Conservation (phyloP, 2,888 invertebrate species). For the Patella caerulea region DNA sequence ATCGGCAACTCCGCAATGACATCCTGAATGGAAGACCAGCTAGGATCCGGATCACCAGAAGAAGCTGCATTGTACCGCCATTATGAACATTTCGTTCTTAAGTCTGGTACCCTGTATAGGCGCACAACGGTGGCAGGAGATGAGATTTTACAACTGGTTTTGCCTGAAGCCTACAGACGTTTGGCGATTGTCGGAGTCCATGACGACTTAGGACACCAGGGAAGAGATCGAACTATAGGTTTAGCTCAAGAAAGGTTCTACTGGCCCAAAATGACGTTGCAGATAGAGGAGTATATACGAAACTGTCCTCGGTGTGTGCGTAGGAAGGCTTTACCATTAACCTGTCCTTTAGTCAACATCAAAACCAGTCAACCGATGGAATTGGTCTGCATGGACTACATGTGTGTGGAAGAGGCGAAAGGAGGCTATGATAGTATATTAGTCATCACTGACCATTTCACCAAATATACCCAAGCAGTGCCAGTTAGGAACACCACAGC, state of each 20-base stretch:
- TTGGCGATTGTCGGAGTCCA: not conserved
- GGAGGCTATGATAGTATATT: slow-evolving; percentile 16
- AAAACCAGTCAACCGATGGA: slow-evolving; percentile 6
- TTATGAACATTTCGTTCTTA: slow-evolving; percentile 7
- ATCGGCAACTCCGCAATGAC: not conserved
- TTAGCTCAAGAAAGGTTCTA: not conserved
- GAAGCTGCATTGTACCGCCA: not conserved
- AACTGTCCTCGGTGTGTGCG: slow-evolving; percentile 12
- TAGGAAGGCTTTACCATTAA: slow-evolving; percentile 9
- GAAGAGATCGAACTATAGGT: slow-evolving; percentile 16
- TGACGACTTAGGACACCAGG: slow-evolving; percentile 23
- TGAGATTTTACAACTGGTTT: slow-evolving; percentile 11
- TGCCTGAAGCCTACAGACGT: not conserved
- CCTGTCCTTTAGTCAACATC: not conserved
- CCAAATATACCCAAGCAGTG: slow-evolving; percentile 17
- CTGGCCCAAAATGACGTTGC: not conserved
- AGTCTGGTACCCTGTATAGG: slow-evolving; percentile 21
- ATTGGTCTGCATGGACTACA: slow-evolving; percentile 23
- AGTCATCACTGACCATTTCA: slow-evolving; percentile 26
- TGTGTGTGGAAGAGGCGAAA: slow-evolving; percentile 18
- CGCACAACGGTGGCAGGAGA: slow-evolving; percentile 9
- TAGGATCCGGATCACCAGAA: not conserved
- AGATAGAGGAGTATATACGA: slow-evolving; percentile 17
- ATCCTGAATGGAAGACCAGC: not conserved
- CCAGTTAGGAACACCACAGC: slow-evolving; percentile 26